Evolutionary conservation across 2,888 invertebrate species (phyloP).

Genomic region (Hipparchia sbordonii): DNA sequence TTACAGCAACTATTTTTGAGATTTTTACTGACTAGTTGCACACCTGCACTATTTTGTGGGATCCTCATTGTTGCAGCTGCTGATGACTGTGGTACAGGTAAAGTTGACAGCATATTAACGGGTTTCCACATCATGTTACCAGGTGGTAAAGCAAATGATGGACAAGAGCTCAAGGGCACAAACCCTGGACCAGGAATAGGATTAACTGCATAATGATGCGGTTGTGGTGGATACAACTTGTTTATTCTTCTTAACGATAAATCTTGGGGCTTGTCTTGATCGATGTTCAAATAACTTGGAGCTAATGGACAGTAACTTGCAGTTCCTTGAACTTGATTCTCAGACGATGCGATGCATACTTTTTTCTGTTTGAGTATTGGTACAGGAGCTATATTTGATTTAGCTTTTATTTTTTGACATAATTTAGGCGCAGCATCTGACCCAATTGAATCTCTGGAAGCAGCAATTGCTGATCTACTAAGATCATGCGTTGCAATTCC

Average conservation of each 20-base stretch:
- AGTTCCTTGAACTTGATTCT: background rate
- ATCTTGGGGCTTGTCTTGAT: constrained; percentile 46
- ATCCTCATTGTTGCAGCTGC: constrained; percentile 33
- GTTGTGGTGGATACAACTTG: constrained; percentile 11
- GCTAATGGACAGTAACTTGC: background rate
- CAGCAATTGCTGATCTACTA: background rate
- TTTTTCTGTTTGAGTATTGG: background rate
- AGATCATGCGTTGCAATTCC: background rate
- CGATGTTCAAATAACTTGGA: background rate
- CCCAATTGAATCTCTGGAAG: background rate
- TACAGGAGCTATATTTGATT: background rate
- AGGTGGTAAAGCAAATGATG: constrained; percentile 44
- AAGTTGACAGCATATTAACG: constrained; percentile 45
- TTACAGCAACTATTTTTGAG: constrained; percentile 46
- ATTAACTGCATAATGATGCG: constrained; percentile 22
- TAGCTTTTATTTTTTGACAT: constrained; percentile 6
- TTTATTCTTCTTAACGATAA: constrained; percentile 40
- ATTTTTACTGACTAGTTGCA: constrained; percentile 29
- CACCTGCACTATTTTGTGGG: constrained; percentile 29
- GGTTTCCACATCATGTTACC: constrained; percentile 62
- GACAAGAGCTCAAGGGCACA: constrained; percentile 47
- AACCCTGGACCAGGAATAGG: constrained; percentile 31
- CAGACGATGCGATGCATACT: background rate
- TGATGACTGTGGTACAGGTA: constrained; percentile 42
- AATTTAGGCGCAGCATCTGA: background rate